Conservation (phyloP, 2,888 invertebrate genomes). For the Diploptera punctata region DNA sequence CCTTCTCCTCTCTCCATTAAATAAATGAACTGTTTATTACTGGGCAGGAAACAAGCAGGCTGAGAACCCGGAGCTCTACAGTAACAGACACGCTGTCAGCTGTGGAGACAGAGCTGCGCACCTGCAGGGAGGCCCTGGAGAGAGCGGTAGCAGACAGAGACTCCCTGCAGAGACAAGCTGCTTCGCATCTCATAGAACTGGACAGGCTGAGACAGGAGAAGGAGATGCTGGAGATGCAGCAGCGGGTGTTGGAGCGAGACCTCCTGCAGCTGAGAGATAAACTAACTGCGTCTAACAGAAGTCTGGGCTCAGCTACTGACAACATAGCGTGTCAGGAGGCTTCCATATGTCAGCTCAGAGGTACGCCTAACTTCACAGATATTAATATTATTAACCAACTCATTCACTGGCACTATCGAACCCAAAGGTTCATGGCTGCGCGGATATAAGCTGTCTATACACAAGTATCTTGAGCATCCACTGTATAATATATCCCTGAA, state of each 20-base stretch:
- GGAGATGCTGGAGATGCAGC: constrained; percentile 74
- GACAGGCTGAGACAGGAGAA: constrained; percentile 79
- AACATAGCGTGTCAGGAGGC: constrained; percentile 74
- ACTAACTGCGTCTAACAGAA: constrained; percentile 67
- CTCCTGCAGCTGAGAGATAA: constrained; percentile 72
- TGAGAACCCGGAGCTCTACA: constrained; percentile 62
- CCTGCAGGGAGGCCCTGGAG: constrained; percentile 70
- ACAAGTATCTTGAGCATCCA: no score
- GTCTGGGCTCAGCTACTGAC: constrained; percentile 69
- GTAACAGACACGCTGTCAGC: constrained; percentile 64
- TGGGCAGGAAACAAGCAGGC: constrained; percentile 61
- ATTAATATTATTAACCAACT: no score
- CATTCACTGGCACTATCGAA: no score
- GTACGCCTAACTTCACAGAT: no score
- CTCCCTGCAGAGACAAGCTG: constrained; percentile 74
- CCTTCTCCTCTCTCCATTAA: no score
- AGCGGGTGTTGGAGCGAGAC: constrained; percentile 76
- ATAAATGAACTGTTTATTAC: not conserved
- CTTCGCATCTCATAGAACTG: constrained; percentile 72
- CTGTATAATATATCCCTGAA: no score
- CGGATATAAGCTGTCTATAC: no score
- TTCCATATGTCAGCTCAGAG: constrained; percentile 70
- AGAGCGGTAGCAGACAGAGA: constrained; percentile 73
- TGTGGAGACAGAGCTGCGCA: constrained; percentile 70
- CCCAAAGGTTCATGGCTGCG: no score